Percentiles rank a stretch among this genome's conserved stretches.
Conservation (phyloP, 2,888 invertebrate genomes). For the Polyommatus iphigenia region DNA sequence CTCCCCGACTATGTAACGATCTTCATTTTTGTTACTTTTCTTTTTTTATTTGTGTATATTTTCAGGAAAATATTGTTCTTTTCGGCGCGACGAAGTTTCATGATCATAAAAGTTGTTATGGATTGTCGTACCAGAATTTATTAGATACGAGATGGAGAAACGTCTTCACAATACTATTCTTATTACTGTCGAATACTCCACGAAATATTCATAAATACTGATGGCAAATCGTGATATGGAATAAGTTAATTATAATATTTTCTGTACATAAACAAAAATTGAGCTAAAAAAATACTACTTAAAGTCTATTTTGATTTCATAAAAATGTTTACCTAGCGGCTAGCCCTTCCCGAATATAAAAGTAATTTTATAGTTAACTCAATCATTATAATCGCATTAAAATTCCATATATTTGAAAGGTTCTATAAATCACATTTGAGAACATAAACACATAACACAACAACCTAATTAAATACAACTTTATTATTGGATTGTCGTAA, state of each 20-base stretch:
- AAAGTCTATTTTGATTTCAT: too few species aligned
- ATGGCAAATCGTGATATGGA: neutral
- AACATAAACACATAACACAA: constrained; percentile 15
- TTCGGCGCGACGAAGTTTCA: constrained; percentile 8
- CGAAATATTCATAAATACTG: neutral
- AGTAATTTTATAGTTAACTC: neutral
- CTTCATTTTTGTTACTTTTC: constrained; percentile 39
- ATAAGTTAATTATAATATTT: neutral
- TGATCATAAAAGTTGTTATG: constrained; percentile 16
- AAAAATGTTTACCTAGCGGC: too few species aligned
- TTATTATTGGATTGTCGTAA: constrained; percentile 26
- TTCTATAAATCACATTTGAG: constrained; percentile 10
- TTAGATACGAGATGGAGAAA: constrained; percentile 2
- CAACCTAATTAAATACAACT: constrained; percentile 22
- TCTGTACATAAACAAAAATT: too few species aligned
- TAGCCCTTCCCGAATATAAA: neutral
- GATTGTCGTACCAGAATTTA: constrained; percentile 3
- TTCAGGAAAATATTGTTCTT: constrained; percentile 29
- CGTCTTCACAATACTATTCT: neutral
- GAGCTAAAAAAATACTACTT: too few species aligned
- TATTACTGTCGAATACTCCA: neutral
- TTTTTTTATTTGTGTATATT: constrained; percentile 25
- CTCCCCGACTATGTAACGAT: constrained; percentile 46
- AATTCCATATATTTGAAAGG: neutral
- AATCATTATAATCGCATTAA: constrained; percentile 9